Percentiles rank a stretch among this genome's conserved stretches.
phyloP scores from a whole-genome alignment of 2,888 invertebrate species.

The Agrotis ipsilon region DNA sequence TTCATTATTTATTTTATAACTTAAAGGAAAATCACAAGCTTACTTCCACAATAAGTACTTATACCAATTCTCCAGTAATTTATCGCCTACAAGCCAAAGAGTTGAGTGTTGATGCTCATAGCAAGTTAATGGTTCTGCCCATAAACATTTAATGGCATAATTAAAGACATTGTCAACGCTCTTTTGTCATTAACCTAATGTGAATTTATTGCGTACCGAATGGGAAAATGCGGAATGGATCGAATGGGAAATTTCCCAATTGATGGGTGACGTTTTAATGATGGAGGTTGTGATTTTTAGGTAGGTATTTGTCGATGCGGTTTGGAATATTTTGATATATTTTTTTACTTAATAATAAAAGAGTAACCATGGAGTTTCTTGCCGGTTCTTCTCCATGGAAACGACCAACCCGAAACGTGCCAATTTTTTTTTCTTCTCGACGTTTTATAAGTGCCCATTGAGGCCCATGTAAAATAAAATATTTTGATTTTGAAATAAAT shows the following conservation, averaged over 20 bases:
- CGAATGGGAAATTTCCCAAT: slow-evolving; percentile 28
- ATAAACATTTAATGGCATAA: slow-evolving; percentile 60
- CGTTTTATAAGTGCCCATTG: too few relatives aligned
- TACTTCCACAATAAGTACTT: background rate
- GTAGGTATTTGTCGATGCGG: background rate
- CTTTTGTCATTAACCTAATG: slow-evolving; percentile 52
- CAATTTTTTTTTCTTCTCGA: too few relatives aligned
- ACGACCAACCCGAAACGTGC: too few relatives aligned
- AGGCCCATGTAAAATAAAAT: too few relatives aligned
- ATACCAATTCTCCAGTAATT: slow-evolving; percentile 9
- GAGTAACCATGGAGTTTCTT: too few relatives aligned
- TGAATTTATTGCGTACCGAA: slow-evolving; percentile 41
- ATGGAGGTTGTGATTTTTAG: slow-evolving; percentile 6
- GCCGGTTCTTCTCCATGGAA: too few relatives aligned
- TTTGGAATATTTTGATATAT: too few relatives aligned
- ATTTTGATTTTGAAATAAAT: too few relatives aligned
- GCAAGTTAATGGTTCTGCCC: slow-evolving; percentile 39
- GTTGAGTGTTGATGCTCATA: slow-evolving; percentile 27
- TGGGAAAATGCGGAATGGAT: slow-evolving; percentile 29
- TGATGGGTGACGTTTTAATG: slow-evolving; percentile 1
- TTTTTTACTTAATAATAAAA: too few relatives aligned
- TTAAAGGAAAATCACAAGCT: background rate
- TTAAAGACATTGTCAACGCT: slow-evolving; percentile 54
- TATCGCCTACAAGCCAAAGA: slow-evolving; percentile 18
- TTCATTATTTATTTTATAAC: background rate